A percentile compares a stretch with the other conserved stretches of the same genome.
These are phyloP conservation scores for Bos javanicus DNA, from an alignment of 2,113 vertebrate species.

Conservation along the genomic window DNA sequence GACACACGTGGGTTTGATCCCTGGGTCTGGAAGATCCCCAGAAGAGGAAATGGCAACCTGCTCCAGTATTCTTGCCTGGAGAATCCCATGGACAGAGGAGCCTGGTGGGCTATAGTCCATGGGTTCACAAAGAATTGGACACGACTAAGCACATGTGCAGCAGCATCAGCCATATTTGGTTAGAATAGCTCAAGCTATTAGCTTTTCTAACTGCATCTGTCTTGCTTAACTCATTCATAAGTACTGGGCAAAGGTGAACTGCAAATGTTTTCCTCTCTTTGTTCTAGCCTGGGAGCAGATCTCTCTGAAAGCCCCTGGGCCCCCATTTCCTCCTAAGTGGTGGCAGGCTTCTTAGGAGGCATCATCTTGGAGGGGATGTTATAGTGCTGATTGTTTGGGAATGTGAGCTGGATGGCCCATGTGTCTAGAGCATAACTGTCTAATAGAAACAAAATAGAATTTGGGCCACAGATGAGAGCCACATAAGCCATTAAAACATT, in stretches of 20 bases:
- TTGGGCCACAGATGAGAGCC: background rate
- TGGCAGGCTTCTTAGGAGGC: accelerated
- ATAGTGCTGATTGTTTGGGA: background rate
- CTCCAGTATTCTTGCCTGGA: background rate
- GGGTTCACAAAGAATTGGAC: background rate
- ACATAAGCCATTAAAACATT: background rate
- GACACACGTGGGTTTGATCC: background rate
- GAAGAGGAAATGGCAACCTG: background rate
- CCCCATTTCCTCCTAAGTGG: background rate
- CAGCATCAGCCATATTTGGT: background rate
- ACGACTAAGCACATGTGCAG: background rate
- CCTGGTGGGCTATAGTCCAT: background rate
- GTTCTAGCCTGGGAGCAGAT: background rate
- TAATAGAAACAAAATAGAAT: background rate
- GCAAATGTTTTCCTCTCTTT: background rate
- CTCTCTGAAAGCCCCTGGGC: background rate
- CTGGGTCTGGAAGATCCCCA: background rate
- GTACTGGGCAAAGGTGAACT: background rate
- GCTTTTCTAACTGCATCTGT: background rate
- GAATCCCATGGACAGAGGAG: background rate
- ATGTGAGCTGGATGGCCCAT: background rate
- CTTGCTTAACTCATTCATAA: background rate
- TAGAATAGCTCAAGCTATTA: background rate
- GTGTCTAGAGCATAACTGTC: background rate
- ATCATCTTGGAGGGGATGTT: background rate